These are phyloP conservation scores for Microtus ochrogaster DNA, from an alignment of 2,113 vertebrate genomes.

Conservation along the genomic window DNA sequence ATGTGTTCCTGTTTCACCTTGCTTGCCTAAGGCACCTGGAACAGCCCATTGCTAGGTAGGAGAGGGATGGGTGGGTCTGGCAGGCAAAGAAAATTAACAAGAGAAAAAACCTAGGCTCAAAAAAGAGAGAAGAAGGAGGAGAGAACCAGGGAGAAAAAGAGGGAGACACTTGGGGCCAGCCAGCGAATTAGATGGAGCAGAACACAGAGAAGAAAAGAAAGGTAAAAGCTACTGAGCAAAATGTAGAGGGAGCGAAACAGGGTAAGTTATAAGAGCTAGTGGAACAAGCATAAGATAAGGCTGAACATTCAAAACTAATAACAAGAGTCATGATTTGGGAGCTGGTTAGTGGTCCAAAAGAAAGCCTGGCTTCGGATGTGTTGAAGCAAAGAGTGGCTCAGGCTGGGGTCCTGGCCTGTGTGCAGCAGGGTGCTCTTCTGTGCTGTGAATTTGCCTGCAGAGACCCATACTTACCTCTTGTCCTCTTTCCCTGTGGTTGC, in stretches of 20 bases:
- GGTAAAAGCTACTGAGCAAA: neutral
- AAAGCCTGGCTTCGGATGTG: neutral
- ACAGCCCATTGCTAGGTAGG: neutral
- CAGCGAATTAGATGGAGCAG: neutral
- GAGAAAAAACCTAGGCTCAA: neutral
- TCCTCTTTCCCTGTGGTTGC: accelerated
- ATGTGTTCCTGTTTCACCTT: neutral
- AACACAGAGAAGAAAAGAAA: neutral
- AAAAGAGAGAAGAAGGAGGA: neutral
- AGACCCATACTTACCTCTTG: accelerated
- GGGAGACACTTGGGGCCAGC: too few relatives aligned
- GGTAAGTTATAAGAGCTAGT: neutral
- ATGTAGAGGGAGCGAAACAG: neutral
- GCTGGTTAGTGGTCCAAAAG: neutral
- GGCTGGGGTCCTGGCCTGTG: accelerated
- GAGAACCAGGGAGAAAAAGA: neutral
- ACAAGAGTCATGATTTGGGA: neutral
- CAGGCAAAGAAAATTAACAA: neutral
- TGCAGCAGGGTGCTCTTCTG: accelerated
- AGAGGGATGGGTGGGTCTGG: neutral
- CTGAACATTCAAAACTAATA: neutral
- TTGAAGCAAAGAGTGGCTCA: neutral
- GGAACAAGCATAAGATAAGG: neutral
- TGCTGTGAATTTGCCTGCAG: accelerated
- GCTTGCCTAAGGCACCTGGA: neutral